Evolutionary conservation across 2,113 vertebrate genomes (phyloP), one percentile per base, ranked within the genome.

Genomic region (Ivindomyrus marchei): DNA sequence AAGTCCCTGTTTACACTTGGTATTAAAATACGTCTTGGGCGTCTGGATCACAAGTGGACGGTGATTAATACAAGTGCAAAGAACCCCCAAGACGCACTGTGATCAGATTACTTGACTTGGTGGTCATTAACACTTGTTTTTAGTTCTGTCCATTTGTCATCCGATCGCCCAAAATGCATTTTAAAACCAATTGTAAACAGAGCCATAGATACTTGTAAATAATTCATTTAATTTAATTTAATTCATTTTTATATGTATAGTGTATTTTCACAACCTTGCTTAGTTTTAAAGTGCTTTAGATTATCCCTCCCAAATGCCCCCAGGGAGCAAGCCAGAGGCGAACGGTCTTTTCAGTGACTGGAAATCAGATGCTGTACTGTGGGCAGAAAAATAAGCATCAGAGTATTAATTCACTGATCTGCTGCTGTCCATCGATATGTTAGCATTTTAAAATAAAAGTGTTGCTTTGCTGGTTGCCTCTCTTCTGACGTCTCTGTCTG

Each of bases 401-500:
- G 24, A n/a, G 24, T 56, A 56, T 62, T 62, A 62, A 62, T 62
- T 62, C 1, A 24, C 8, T n/a, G 7, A 24, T 62, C 21, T 58
- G 21, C 53, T 58, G 53, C 53, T 58, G 53, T n/a, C 56, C 24
- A n/a, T 62, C 56, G 2, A 8, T n/a, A 27, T 66, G 62, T 4
- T 70, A 70, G 27, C 3, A 70, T 70, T 70, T 70, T 31, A 13
- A 62, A 13, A 15, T 4, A 3, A 21, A 9, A 62, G 24, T n/a
- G 24, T 3, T 58, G 2, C 56, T 62, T 62, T 62, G 56, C 56
- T 87, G 56, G 17, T 9, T 42, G 36, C 2, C 10, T 3, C 39
- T n/a, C 36, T 88, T n/a, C 85, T 58, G 49, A 56, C 58, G 2
- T 80, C 19, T 24, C 85, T 77, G 74, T 88, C 90, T 98, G 97